Base-by-base conservation (phyloP, 2,113 vertebrate genomes). In the Andinoacara biseriatus region DNA sequence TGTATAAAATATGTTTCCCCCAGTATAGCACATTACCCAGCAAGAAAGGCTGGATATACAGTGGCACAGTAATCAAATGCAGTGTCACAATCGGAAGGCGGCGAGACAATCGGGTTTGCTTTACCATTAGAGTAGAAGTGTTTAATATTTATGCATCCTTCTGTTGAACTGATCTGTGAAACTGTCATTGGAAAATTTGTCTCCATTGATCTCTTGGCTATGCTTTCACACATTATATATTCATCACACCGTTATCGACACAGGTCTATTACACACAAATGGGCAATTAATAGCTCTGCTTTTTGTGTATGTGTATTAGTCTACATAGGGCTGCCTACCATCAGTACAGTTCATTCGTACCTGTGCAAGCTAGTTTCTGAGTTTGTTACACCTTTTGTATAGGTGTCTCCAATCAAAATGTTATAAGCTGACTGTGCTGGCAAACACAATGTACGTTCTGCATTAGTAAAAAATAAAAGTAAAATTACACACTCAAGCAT, bases 221-320 rank as follows among this genome's bases (percentile, higher is more conserved):
- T 40, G 62, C 63, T 67, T 54, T 49, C 80, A 81, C 58, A 58
- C 38, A 87, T 88, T 57, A 83, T 80, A 74, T 65, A 74, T 85
- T 82, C 63, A 75, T 83, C 76, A 62, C 81, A 85, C 67, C 58
- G 65, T 83, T 15, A 78, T 72, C 65, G 58, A 43, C 76, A 86
- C 31, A 81, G 13, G 58, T 52, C 67, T 61, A 7, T 80, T 59
- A 26, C 49, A 26, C 43, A 49, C 24, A 79, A 67, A 65, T 74
- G 15, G 74, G 31, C 58, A 52, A 40, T 72, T 54, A 38, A 58
- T 63, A 56, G 20, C 57, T 67, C 10, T 77, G 52, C 52, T 20
- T 58, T 58, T 56, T 72, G 7, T 43, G 17, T 60, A 57, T 81
- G 14, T 61, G 4, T 57, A 3, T 29, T 20, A 46, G 58, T 79